Base-by-base conservation (phyloP, 1,140 invertebrate genomes). In the Chironomus striatipennis region DNA sequence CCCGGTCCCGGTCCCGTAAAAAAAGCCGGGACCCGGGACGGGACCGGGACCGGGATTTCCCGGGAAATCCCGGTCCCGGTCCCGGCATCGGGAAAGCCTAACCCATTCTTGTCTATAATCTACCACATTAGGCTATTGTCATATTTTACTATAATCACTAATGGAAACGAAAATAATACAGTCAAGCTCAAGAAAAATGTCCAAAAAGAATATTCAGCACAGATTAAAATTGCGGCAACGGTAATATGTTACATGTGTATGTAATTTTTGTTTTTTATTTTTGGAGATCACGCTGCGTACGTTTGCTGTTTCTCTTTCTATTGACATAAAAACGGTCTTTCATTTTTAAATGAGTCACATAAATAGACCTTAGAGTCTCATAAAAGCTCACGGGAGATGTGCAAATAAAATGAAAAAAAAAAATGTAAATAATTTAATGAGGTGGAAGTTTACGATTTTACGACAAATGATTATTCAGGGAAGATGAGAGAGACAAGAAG, bases 201-300 rank as follows among this genome's bases (percentile, higher is more conserved):
- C 47, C 47, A 57, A 57, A 15, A 57, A 57, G 15, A 47, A 47
- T 47, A 34, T 57, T 57, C 47, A 15, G 47, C 47, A 12, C 43
- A 57, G 47, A 57, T 57, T 57, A 57, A 57, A 57, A 57, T n/a
- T 57, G 47, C n/a, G 47, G 47, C 47, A 57, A 15, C 47, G 47
- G 47, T 57, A 57, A 57, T n/a, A 57, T 57, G 47, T 57, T 57
- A 57, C 47, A 57, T n/a, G n/a, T 57, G 5, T 57, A 57, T 9
- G 8, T 47, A 47, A 15, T 47, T 15, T 10, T 6, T 7, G 43
- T 47, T 47, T 15, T 47, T 47, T 47, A 8, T 47, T 47, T 47
- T 20, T 70, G 24, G 65, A 70, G 17, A 21, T 18, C 65, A 70
- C n/a, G n/a, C n/a, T n/a, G n/a, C n/a, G n/a, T n/a, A n/a, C n/a